These are phyloP conservation scores for Dysmachus trigonus DNA, from an alignment of 2,888 invertebrate genomes.

Conservation along the genomic window DNA sequence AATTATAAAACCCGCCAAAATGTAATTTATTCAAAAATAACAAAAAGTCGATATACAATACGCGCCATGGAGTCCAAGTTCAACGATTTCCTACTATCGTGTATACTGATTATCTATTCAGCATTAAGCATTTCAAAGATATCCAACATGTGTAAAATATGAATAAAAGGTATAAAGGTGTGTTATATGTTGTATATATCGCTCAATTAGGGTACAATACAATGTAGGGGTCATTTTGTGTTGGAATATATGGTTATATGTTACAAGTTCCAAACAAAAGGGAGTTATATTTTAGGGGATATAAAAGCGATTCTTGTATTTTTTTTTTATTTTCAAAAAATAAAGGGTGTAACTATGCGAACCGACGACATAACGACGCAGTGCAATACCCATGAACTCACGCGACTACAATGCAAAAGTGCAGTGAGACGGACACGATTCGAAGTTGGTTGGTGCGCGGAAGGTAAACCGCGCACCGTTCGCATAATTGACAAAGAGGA, in stretches of 20 bases:
- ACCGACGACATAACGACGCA: background rate
- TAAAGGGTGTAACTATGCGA: slow-evolving; percentile 1
- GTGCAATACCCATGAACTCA: background rate
- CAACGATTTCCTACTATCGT: background rate
- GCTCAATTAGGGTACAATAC: background rate
- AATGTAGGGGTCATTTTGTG: background rate
- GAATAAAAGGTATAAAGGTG: background rate
- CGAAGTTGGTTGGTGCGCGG: background rate
- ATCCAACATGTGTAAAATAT: background rate
- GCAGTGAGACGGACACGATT: background rate
- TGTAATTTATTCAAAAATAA: background rate
- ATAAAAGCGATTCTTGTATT: background rate
- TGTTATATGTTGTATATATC: too few species aligned
- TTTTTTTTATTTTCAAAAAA: background rate
- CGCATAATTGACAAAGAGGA: background rate
- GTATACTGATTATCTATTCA: background rate
- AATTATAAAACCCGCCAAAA: background rate
- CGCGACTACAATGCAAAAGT: background rate
- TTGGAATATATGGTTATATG: background rate
- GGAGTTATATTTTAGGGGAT: background rate
- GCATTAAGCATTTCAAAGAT: background rate
- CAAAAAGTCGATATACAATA: background rate
- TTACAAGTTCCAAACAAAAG: background rate
- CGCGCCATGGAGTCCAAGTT: background rate
- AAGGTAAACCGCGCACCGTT: background rate